These are phyloP conservation scores for Labeo calbasu DNA, from an alignment of 2,797 vertebrate genomes.

Conservation along the genomic window DNA sequence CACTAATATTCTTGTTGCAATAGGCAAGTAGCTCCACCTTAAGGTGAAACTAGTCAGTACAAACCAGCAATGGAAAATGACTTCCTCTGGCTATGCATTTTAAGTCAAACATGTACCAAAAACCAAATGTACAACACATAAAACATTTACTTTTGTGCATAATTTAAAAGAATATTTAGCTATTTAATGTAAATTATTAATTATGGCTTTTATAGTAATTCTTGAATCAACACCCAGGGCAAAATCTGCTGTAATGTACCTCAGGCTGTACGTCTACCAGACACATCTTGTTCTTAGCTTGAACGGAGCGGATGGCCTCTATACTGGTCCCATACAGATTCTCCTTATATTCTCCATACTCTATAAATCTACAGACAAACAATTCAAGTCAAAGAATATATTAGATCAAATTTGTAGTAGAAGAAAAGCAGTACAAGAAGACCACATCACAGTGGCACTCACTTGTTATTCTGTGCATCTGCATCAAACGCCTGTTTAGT, in stretches of 20 bases:
- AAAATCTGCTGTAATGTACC: conserved; percentile 72
- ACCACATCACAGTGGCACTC: conserved; percentile 55
- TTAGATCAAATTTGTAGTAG: background rate
- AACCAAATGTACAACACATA: background rate
- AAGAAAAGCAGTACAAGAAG: background rate
- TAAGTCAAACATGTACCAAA: background rate
- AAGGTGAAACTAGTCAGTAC: conserved; percentile 17
- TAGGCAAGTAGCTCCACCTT: conserved; percentile 31
- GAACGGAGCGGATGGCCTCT: conserved; percentile 89
- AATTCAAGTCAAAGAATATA: background rate
- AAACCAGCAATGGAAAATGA: background rate
- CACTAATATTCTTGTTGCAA: background rate
- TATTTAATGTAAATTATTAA: background rate
- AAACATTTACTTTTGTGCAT: background rate
- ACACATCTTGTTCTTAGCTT: conserved; percentile 94
- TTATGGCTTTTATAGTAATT: background rate
- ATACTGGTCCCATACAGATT: conserved; percentile 94
- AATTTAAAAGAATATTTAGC: background rate
- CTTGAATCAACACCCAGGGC: background rate
- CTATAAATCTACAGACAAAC: conserved; percentile 84
- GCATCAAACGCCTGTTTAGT: conserved; percentile 91
- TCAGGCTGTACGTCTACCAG: conserved; percentile 94
- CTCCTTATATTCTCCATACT: conserved; percentile 94
- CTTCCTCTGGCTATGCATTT: background rate
- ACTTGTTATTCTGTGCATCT: conserved; percentile 91